Evolutionary conservation across 2,888 invertebrate genomes (phyloP).

Genomic region (Myopa testacea): DNA sequence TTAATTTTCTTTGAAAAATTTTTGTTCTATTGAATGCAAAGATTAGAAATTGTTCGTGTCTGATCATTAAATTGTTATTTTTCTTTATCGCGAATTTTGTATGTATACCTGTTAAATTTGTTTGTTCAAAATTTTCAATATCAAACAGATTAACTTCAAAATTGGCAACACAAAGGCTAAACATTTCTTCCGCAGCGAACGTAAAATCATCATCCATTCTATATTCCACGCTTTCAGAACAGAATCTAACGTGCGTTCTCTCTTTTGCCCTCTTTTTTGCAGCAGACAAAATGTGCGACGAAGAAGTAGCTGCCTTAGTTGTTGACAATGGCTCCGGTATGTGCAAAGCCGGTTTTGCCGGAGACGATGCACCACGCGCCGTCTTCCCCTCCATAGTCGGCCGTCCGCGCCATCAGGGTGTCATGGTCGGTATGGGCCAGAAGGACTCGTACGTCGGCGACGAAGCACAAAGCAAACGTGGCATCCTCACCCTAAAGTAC

Average conservation of each 20-base stretch:
- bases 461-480: slow-evolving; percentile 86
- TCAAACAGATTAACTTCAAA: slow-evolving; percentile 43
- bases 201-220: not conserved
- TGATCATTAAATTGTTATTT: slow-evolving; percentile 22
- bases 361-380: slow-evolving; percentile 89
- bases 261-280: slow-evolving; percentile 44
- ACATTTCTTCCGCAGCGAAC: slow-evolving; percentile 31
- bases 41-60: slow-evolving; percentile 18
- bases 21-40: too few relatives aligned
- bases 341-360: slow-evolving; percentile 95
- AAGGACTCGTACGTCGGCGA: slow-evolving; percentile 90
- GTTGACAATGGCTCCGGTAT: slow-evolving; percentile 93
- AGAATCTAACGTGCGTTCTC: slow-evolving; percentile 26
- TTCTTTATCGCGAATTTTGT: not conserved
- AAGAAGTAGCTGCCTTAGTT: slow-evolving; percentile 94
- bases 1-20: too few relatives aligned
- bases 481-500: slow-evolving; percentile 95
- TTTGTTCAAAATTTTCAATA: slow-evolving; percentile 44
- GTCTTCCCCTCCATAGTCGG: slow-evolving; percentile 93
- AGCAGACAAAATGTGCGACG: slow-evolving; percentile 86
- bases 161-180: slow-evolving; percentile 43
- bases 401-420: slow-evolving; percentile 88
- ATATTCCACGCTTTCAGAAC: not conserved
- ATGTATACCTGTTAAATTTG: not conserved
- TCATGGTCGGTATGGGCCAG: slow-evolving; percentile 95